phyloP scores from a whole-genome alignment of 1,140 invertebrate species.

The Doryteuthis pealeii region DNA sequence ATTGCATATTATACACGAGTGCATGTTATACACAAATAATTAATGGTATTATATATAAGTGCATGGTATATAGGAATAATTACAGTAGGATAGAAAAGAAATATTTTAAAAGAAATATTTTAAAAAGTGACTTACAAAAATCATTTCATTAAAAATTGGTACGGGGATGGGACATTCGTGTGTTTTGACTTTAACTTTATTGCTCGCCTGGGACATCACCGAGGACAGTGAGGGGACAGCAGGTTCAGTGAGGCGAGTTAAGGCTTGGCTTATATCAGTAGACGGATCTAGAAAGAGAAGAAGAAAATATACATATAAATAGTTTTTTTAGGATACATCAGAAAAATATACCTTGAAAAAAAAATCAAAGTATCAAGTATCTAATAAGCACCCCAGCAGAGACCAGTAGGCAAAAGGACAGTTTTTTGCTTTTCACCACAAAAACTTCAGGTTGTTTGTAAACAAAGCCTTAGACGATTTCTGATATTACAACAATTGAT shows the following conservation, averaged over 20 bases:
- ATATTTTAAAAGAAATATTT: no score
- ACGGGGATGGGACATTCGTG: constrained; percentile 74
- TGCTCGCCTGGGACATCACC: constrained; percentile 46
- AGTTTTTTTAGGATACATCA: constrained; percentile 16
- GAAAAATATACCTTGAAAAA: neutral
- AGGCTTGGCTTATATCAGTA: constrained; percentile 58
- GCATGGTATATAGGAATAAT: no score
- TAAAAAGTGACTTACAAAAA: constrained; percentile 60
- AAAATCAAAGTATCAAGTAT: neutral
- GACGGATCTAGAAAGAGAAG: neutral
- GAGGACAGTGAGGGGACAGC: constrained; percentile 43
- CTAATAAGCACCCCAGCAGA: no score
- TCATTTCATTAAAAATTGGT: constrained; percentile 73
- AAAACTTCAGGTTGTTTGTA: no score
- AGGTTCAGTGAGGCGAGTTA: constrained; percentile 61
- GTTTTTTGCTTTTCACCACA: no score
- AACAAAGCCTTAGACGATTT: no score
- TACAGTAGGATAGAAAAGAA: no score
- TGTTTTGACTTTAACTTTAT: constrained; percentile 50
- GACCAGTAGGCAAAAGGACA: no score
- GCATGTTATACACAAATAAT: no score
- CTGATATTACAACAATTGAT: no score
- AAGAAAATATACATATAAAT: constrained; percentile 5
- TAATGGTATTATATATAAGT: no score
- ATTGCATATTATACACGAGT: no score